Percentiles rank a stretch among this genome's conserved stretches.
Evolutionary conservation across 2,113 vertebrate genomes (phyloP).

Genomic region (Greenwoodochromis staneri): DNA sequence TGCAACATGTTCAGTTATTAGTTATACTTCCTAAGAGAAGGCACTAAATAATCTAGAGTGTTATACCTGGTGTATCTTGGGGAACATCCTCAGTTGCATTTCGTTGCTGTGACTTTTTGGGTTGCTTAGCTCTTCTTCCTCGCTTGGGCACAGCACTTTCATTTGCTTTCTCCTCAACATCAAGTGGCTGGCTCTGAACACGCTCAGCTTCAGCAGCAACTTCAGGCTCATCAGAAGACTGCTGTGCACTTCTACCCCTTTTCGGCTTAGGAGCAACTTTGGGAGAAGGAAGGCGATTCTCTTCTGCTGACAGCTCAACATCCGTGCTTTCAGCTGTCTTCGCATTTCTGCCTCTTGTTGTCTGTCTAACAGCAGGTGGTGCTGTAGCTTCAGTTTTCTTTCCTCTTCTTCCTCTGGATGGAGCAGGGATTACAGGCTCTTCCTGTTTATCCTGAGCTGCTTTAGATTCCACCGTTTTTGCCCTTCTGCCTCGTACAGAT

Average conservation of each 20-base stretch:
- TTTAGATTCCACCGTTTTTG: neutral
- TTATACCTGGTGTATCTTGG: neutral
- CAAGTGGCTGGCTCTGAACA: neutral
- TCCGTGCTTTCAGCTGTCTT: neutral
- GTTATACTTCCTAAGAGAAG: neutral
- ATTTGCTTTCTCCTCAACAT: neutral
- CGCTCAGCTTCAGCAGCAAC: neutral
- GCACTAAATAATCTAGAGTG: neutral
- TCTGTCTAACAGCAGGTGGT: conserved; percentile 8
- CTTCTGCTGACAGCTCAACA: neutral
- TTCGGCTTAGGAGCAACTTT: neutral
- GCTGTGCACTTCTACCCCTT: conserved; percentile 13
- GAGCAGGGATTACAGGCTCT: neutral
- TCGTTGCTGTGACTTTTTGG: neutral
- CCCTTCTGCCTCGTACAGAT: conserved; percentile 3
- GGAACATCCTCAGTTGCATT: neutral
- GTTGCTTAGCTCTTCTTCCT: conserved; percentile 36
- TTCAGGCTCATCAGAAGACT: neutral
- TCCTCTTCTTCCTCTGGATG: conserved; percentile 48
- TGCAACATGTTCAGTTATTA: neutral
- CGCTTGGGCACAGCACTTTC: neutral
- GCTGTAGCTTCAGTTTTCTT: conserved; percentile 33
- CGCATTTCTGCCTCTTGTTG: conserved; percentile 26
- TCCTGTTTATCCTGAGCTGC: neutral
- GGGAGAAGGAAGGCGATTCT: neutral